Evolutionary conservation across 2,888 invertebrate genomes (phyloP), one percentile per base, ranked within the genome.

Genomic region (Tachystola acroxantha): DNA sequence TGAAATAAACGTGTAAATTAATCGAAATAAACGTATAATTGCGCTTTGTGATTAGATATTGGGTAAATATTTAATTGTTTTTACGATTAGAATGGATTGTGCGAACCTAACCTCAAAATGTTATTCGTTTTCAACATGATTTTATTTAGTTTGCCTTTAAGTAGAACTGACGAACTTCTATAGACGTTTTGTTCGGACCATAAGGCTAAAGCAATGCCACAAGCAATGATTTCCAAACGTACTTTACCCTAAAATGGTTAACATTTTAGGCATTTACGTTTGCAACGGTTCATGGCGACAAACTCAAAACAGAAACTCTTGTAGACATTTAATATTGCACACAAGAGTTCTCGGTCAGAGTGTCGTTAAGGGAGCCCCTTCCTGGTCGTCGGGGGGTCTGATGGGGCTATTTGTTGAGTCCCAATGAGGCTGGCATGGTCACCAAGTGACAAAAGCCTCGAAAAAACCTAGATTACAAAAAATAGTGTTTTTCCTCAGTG

Each of bases 201-300:
- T 1, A 43, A 70, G 77, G 78, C 80, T 39, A 81, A 4, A 81
- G 29, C 36, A 75, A 31, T 45, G 75, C 73, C 72, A 47, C 58
- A 46, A 50, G 50, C 63, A 45, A 48, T 46, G 69, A 75, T 70
- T 74, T 65, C 67, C 73, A 74, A 68, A 57, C 61, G 66, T 62
- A 51, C 49, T 44, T n/a, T 24, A 57, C 34, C 56, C 49, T 51
- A 37, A 7, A 20, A 14, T 6, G 1, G 3, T 2, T 24, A 10
- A 3, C 1, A 10, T 22, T 40, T 34, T 34, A 45, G 48, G 50
- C 44, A 44, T 64, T 57, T 60, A 50, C 63, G 59, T 55, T 75
- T 75, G 75, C 69, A 67, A 72, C 71, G 48, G 65, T 62, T 69
- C 53, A 62, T 66, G 76, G 81, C 76, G 51, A 81, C 80, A 81